Percentiles rank a stretch among this genome's conserved stretches.
Conservation (phyloP, 2,113 vertebrate species). For the Notarius lentiginosus region DNA sequence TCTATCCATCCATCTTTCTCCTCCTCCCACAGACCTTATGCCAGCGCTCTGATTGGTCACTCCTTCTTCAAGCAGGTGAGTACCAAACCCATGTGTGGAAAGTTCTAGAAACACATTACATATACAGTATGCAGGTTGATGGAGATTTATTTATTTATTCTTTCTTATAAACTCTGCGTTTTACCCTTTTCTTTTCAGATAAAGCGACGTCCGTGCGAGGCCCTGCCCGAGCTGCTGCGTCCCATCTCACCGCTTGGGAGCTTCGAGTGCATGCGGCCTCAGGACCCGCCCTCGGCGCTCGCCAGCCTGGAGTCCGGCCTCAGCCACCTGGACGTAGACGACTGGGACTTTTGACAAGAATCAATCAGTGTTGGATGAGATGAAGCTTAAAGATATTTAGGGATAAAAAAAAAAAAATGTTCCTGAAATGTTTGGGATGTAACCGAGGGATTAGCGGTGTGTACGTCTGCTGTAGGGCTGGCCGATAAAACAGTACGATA, state of each 20-base stretch:
- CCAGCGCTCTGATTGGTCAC: conserved; percentile 83
- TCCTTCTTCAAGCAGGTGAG: conserved; percentile 97
- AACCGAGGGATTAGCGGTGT: neutral
- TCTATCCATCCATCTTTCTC: neutral
- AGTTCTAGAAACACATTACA: neutral
- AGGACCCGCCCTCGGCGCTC: conserved; percentile 80
- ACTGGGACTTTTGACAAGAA: conserved; percentile 92
- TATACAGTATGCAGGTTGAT: too few species aligned
- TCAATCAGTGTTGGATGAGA: neutral
- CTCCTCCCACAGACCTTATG: conserved; percentile 80
- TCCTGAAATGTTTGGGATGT: neutral
- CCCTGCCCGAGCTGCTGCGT: conserved; percentile 86
- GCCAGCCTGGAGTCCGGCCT: conserved; percentile 85
- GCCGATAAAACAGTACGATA: neutral
- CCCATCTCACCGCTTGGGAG: conserved; percentile 85
- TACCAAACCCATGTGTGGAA: neutral
- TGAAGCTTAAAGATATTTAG: too few species aligned
- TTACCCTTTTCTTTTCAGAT: conserved; percentile 71
- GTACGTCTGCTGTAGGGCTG: neutral
- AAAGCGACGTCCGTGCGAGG: conserved; percentile 87
- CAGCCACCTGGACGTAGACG: conserved; percentile 90
- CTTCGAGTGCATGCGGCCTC: conserved; percentile 73
- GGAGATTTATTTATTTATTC: too few species aligned
- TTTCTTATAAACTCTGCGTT: neutral
- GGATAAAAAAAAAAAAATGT: neutral